Conservation (phyloP, 2,888 invertebrate species). For the Holacanthella duospinosa region DNA sequence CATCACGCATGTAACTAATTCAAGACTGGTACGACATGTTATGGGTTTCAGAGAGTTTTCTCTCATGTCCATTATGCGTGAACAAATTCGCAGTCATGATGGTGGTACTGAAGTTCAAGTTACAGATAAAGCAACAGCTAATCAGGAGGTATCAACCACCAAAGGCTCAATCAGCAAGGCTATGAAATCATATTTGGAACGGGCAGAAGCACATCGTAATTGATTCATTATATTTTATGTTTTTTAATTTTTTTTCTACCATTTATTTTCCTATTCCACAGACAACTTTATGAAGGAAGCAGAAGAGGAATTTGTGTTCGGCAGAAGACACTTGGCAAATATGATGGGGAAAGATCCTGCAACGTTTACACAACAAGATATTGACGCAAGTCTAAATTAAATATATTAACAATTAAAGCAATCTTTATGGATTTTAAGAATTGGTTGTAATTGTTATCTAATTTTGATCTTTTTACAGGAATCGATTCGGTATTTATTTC, state of each 20-base stretch:
- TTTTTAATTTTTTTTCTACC: too few relatives aligned
- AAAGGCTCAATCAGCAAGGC: constrained; percentile 58
- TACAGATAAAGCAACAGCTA: too few relatives aligned
- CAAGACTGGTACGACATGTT: too few relatives aligned
- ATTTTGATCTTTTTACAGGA: constrained; percentile 47
- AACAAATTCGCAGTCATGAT: too few relatives aligned
- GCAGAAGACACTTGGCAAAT: constrained; percentile 90
- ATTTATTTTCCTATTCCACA: constrained; percentile 38
- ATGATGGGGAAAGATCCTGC: constrained; percentile 96
- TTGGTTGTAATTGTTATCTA: constrained; percentile 1
- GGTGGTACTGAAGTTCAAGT: too few relatives aligned
- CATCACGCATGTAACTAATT: too few relatives aligned
- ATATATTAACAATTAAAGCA: background rate
- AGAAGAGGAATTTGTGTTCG: constrained; percentile 71
- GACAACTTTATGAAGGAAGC: constrained; percentile 72
- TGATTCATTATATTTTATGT: constrained; percentile 16
- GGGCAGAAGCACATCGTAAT: constrained; percentile 63
- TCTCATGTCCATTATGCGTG: too few relatives aligned
- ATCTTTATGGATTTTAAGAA: background rate
- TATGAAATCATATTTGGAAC: constrained; percentile 77
- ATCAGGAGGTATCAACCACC: too few relatives aligned
- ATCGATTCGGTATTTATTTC: constrained; percentile 88
- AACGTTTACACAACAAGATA: constrained; percentile 72
- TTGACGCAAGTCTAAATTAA: constrained; percentile 57
- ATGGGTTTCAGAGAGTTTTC: too few relatives aligned